Evolutionary conservation across 1,140 invertebrate species (phyloP), one percentile per base, ranked within the genome.

Genomic region (Wiebesia pumilae): DNA sequence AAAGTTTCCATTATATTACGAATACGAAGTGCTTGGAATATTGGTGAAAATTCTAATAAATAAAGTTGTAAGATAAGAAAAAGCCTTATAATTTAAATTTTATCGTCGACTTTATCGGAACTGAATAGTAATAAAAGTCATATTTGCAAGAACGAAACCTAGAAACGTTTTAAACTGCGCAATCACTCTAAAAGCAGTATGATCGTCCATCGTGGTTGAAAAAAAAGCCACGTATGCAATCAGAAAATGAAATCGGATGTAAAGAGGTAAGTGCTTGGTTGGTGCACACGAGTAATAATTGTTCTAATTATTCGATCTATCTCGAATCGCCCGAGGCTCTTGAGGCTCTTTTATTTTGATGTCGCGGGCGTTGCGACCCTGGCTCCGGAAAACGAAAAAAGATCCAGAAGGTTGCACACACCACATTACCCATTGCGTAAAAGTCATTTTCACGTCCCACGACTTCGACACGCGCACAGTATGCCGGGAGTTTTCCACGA

Each of bases 381-480:
- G 67, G 79, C 67, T 33, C 33, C 79, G 69, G 69, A 54, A 86
- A 86, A 81, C 80, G 81, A 83, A 86, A 77, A 86, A 86, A 81
- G 79, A 86, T 81, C 54, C 84, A 86, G 84, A 86, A 86, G 85
- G 80, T 78, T 86, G 80, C 73, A 81, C 75, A 54, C 78, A 33
- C 77, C 78, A 33, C 77, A 85, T 75, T 75, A 62, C 51, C 51
- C 79, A 58, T 86, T 86, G 85, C 85, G 85, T 65, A 86, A 86
- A 86, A 78, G 69, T 83, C 58, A 78, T 83, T 82, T 69, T 33
- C 58, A 77, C 71, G 54, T 38, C 14, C 73, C 30, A 12, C 30
- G 62, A 19, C 84, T 80, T 65, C 84, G 84, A 81, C 78, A 85
- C 78, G 65, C 67, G 79, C 67, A 43, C 9, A 38, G 24, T 58